Conservation (phyloP, 2,113 vertebrate genomes). For the Plecturocebus donacophilus region DNA sequence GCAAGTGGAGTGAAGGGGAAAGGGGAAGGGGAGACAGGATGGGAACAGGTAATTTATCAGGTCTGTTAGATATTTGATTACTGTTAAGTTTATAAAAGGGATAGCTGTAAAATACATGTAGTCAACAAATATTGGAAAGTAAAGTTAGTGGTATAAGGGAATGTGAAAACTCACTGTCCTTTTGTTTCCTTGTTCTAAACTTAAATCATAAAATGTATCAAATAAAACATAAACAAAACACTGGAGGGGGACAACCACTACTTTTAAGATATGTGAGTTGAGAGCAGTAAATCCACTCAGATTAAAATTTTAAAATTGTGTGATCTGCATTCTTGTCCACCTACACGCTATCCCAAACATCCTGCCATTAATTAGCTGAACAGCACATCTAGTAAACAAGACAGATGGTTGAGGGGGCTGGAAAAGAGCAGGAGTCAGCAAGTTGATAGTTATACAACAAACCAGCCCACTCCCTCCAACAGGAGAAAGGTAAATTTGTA, state of each 20-base stretch:
- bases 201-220: slow-evolving; percentile 63
- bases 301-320: slow-evolving; percentile 81
- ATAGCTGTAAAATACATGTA: background rate
- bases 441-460: slow-evolving; percentile 87
- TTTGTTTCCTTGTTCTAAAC: slow-evolving; percentile 62
- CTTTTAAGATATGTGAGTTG: slow-evolving; percentile 68
- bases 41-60: background rate
- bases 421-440: slow-evolving; percentile 81
- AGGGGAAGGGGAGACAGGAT: background rate
- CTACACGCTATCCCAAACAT: slow-evolving; percentile 87
- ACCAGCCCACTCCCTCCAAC: slow-evolving; percentile 78
- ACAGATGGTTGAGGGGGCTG: slow-evolving; percentile 81
- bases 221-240: slow-evolving; percentile 69
- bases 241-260: background rate
- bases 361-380: slow-evolving; percentile 89
- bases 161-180: background rate
- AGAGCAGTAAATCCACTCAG: slow-evolving; percentile 79
- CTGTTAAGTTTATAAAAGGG: background rate
- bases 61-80: background rate
- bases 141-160: background rate
- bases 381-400: slow-evolving; percentile 86
- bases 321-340: slow-evolving; percentile 85
- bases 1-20: background rate
- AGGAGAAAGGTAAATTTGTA: slow-evolving; percentile 55
- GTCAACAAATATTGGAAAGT: background rate